Conservation (phyloP, 2,797 vertebrate species). For the Loris lydekkerianus region DNA sequence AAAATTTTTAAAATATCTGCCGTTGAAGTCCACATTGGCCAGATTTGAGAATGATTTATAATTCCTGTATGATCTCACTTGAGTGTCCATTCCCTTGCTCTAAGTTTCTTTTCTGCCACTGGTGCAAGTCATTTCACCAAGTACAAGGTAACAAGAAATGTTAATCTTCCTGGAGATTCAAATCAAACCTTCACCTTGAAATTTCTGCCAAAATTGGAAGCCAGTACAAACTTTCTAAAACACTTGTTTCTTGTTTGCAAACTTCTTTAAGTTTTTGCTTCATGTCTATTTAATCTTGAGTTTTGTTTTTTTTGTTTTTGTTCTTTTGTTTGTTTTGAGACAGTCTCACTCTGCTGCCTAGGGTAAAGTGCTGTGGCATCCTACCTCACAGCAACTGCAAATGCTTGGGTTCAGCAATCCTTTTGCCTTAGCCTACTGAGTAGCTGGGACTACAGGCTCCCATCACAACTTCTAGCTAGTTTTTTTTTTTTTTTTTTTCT, state of each 20-base stretch:
- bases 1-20: not conserved
- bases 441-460: too few species aligned
- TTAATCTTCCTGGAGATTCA: not conserved
- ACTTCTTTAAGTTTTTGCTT: not conserved
- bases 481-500: too few species aligned
- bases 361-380: too few species aligned
- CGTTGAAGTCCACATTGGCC: not conserved
- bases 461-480: too few species aligned
- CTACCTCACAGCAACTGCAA: too few species aligned
- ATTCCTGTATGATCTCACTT: not conserved
- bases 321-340: too few species aligned
- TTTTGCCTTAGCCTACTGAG: too few species aligned
- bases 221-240: not conserved
- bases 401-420: too few species aligned
- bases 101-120: not conserved
- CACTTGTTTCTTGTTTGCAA: not conserved
- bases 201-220: conserved; percentile 24
- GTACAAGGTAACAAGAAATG: not conserved
- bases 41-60: not conserved
- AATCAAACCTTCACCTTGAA: not conserved
- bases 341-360: too few species aligned
- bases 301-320: too few species aligned
- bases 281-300: not conserved
- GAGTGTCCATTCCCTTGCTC: not conserved
- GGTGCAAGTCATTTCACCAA: not conserved